A percentile compares a stretch with the other conserved stretches of the same genome.
phyloP scores from a whole-genome alignment of 1,140 invertebrate species.

The Neoseiulus cucumeris region DNA sequence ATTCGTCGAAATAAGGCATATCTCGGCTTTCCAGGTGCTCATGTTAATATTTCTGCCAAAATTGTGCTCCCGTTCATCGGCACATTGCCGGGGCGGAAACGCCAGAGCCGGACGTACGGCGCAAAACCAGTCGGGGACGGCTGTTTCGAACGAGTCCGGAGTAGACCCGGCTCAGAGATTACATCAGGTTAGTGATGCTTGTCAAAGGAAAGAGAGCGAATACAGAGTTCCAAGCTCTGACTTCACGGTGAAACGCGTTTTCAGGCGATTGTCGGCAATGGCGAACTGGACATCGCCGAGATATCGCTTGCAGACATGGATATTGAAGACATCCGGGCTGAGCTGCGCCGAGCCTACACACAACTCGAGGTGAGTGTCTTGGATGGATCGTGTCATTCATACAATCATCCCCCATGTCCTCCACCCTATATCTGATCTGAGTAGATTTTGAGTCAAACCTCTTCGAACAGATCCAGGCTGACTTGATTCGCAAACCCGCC shows the following conservation, averaged over 20 bases:
- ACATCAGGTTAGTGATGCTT: too few species aligned
- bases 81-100: not conserved
- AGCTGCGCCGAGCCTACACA: constrained; percentile 74
- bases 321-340: constrained; percentile 68
- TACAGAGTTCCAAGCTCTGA: too few species aligned
- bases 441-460: too few species aligned
- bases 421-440: too few species aligned
- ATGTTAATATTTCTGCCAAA: constrained; percentile 21
- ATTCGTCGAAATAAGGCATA: too few species aligned
- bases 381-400: too few species aligned
- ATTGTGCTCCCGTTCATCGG: not conserved
- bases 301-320: constrained; percentile 67
- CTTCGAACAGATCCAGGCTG: too few species aligned
- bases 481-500: too few species aligned
- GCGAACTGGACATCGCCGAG: constrained; percentile 61
- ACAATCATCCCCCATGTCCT: too few species aligned
- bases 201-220: too few species aligned
- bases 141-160: not conserved
- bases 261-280: constrained; percentile 46
- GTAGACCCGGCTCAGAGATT: constrained; percentile 5
- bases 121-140: not conserved
- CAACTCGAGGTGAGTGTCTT: constrained; percentile 44
- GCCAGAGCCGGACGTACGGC: not conserved
- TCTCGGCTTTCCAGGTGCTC: constrained; percentile 13
- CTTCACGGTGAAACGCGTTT: not conserved